Base-by-base conservation (phyloP, 1,140 invertebrate genomes). In the Drosophila tsacasi region DNA sequence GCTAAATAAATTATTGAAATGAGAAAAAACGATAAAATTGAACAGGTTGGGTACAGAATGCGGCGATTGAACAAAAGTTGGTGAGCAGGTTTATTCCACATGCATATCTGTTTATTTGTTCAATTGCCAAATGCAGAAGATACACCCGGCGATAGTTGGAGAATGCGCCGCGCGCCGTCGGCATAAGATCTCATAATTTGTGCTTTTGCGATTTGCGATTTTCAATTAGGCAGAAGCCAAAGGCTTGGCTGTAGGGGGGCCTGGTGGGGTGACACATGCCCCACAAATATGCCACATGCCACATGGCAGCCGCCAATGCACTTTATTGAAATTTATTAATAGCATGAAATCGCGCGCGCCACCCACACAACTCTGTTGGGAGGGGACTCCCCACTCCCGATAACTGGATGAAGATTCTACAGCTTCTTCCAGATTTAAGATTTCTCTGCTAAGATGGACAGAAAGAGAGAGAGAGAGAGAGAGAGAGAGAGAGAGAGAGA, bases 321-420 rank as follows among this genome's bases (percentile, higher is more conserved):
- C 79, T 79, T 84, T 87, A 89, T 89, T 87, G 69, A 89, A 87
- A 84, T 89, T 89, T 87, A 87, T 87, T 87, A 89, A 89, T 89
- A 89, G 73, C 75, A 32, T 35, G 40, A 30, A 78, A 89, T 67
- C 68, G 81, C 83, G 81, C 83, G 63, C 80, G 63, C 77, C 65
- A 78, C 64, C 57, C 57, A 62, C 57, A 62, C 57, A 62, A 54
- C 35, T 54, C 9, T 17, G 3, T 37, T 13, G 15, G 52, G 17
- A 12, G 49, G 35, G 42, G 19, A 50, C 55, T 57, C 30, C 55
- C 55, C 57, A 49, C 21, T 19, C 40, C 46, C 37, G 37, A 77
- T 77, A 61, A 61, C 76, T 62, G 75, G 50, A 40, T 60, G 58
- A 77, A 69, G 64, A 78, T 67, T 81, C 59, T 37, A 37, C 59